A percentile compares a stretch with the other conserved stretches of the same genome.
Conservation (phyloP, 2,797 vertebrate species). For the Pipistrellus kuhlii region DNA sequence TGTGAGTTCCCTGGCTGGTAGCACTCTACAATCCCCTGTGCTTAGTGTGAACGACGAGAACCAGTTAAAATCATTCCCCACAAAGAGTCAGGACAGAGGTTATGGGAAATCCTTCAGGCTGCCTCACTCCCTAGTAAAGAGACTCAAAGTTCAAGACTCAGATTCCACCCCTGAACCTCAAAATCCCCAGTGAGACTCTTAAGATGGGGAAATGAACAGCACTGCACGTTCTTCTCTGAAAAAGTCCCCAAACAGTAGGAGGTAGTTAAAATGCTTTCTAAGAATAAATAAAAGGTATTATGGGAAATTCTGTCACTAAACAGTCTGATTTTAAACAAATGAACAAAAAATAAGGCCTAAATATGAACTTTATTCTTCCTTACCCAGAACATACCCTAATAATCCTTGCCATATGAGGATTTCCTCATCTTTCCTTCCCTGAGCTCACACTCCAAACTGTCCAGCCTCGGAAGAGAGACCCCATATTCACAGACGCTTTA, state of each 20-base stretch:
- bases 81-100: neutral
- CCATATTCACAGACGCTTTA: fast-evolving
- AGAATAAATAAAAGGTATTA: neutral
- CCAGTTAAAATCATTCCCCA: neutral
- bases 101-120: fast-evolving
- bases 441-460: neutral
- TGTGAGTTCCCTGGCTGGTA: neutral
- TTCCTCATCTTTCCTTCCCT: neutral
- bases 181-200: neutral
- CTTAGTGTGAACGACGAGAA: neutral
- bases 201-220: no score
- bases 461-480: neutral
- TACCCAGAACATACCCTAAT: neutral
- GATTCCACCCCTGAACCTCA: fast-evolving
- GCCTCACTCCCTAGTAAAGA: neutral
- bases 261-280: neutral
- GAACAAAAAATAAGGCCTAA: neutral
- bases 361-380: neutral
- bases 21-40: fast-evolving
- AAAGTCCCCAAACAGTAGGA: neutral
- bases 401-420: no score
- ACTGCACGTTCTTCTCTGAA: neutral
- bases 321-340: neutral
- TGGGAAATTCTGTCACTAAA: neutral
- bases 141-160: neutral